Conservation (phyloP, 2,113 vertebrate species). For the Tragulus kanchil region DNA sequence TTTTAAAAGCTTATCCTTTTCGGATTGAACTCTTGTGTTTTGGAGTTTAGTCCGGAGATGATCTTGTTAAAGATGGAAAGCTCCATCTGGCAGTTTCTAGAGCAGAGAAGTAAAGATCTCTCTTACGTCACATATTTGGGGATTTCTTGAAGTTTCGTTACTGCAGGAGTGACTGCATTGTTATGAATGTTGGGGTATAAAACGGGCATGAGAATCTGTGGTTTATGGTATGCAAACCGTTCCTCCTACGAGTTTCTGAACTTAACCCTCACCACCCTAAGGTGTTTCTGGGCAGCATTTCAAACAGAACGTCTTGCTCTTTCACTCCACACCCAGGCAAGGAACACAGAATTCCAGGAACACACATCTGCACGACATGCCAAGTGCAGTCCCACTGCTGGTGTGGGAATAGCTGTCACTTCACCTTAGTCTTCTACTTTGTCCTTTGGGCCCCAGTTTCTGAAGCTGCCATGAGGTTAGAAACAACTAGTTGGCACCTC, state of each 20-base stretch:
- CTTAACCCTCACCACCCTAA: background rate
- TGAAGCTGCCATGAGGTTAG: background rate
- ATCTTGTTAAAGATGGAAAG: slow-evolving; percentile 1
- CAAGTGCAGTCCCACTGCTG: fast-evolving
- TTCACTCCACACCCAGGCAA: background rate
- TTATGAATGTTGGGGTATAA: background rate
- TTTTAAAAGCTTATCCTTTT: background rate
- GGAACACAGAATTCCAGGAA: background rate
- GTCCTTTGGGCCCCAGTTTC: background rate
- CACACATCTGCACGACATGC: background rate
- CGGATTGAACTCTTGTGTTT: background rate
- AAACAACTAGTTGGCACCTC: no score
- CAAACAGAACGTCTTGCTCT: background rate
- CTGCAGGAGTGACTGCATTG: background rate
- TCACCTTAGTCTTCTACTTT: background rate
- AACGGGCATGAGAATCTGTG: background rate
- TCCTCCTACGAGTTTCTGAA: background rate
- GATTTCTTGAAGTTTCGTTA: background rate
- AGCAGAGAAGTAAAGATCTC: slow-evolving; percentile 35
- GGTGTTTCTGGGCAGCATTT: background rate
- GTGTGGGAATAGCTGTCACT: no score
- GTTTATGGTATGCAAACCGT: background rate
- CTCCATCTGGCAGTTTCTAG: background rate
- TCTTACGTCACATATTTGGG: background rate
- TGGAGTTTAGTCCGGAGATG: background rate